Evolutionary conservation across 2,797 vertebrate species (phyloP), one percentile per base, ranked within the genome.

Genomic region (Paguma larvata): DNA sequence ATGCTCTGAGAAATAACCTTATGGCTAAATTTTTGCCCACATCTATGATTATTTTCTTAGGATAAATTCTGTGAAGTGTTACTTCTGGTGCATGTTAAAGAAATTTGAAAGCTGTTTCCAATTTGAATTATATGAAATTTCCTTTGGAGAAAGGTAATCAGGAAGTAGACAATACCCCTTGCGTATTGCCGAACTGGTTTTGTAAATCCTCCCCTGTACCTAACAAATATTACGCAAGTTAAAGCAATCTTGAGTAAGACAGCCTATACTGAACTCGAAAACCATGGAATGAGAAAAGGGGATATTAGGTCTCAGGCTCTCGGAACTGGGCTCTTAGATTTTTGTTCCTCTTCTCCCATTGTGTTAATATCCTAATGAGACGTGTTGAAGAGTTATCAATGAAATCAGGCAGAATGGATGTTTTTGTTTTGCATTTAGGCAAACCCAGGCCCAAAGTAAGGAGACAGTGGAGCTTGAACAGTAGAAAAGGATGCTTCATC

Each of bases 381-480:
- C 44, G 89, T 68, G 19, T n/a, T n/a, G 16, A 44, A 72, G n/a
- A 68, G 12, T 30, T 48, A 9, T 16, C 34, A 10, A 3, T 70
- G 84, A 93, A 77, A 73, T 85, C 41, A 85, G 32, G 46, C 48
- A 44, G 27, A 75, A 34, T 12, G 15, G 53, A 23, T 80, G 12
- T 41, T 92, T 96, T 85, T 93, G 48, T 70, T 95, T 96, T 48
- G 32, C 21, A 91, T 46, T 68, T 90, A 86, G 65, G 63, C 38
- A 91, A 79, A 85, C 65, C 79, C 53, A 94, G 34, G 84, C 10
- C 62, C 84, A 86, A 46, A 27, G 5, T 19, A 34, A 94, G 83
- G 48, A 59, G 30, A 34, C 62, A 30, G 0, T 34, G 41, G 65
- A 70, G 27, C 32, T 59, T 41, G 32, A 46, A 85, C 9, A 72